Percentiles rank a stretch among this genome's conserved stretches.
These are phyloP conservation scores for Drosophila busckii DNA, from an alignment of 1,140 invertebrate species.

Conservation along the genomic window DNA sequence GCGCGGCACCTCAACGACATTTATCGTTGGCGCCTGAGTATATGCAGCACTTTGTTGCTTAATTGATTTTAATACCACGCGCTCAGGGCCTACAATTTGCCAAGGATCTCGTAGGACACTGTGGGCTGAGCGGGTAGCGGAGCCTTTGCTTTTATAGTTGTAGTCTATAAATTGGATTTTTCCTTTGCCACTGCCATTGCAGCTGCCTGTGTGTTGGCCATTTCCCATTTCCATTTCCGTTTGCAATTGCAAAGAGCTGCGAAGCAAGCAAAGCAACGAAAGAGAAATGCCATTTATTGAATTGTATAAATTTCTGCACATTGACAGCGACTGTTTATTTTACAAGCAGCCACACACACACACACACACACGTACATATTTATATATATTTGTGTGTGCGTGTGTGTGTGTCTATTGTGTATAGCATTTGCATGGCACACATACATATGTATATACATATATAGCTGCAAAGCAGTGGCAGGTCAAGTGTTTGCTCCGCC, in stretches of 20 bases:
- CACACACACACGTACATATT: constrained; percentile 16
- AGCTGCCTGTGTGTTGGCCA: constrained; percentile 40
- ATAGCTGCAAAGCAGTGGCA: constrained; percentile 24
- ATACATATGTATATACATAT: too few species aligned
- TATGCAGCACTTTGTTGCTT: constrained; percentile 73
- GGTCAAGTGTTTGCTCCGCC: constrained; percentile 65
- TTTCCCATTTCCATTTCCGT: constrained; percentile 72
- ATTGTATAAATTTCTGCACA: constrained; percentile 78
- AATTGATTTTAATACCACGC: constrained; percentile 71
- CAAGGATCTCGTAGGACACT: too few species aligned
- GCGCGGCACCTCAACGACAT: constrained; percentile 50
- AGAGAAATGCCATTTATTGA: constrained; percentile 76
- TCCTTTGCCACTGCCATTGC: constrained; percentile 47
- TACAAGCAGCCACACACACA: constrained; percentile 42
- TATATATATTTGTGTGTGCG: constrained; percentile 31
- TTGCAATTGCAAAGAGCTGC: constrained; percentile 62
- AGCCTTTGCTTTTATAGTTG: constrained; percentile 43
- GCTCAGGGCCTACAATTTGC: constrained; percentile 46
- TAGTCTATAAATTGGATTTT: constrained; percentile 73
- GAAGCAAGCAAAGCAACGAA: constrained; percentile 20
- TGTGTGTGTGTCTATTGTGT: constrained; percentile 29
- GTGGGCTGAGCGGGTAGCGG: constrained; percentile 11
- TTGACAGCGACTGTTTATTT: constrained; percentile 74
- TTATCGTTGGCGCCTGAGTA: constrained; percentile 57
- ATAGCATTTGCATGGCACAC: constrained; percentile 71